phyloP scores from a whole-genome alignment of 2,888 invertebrate species.

The Tenthredo amoena region DNA sequence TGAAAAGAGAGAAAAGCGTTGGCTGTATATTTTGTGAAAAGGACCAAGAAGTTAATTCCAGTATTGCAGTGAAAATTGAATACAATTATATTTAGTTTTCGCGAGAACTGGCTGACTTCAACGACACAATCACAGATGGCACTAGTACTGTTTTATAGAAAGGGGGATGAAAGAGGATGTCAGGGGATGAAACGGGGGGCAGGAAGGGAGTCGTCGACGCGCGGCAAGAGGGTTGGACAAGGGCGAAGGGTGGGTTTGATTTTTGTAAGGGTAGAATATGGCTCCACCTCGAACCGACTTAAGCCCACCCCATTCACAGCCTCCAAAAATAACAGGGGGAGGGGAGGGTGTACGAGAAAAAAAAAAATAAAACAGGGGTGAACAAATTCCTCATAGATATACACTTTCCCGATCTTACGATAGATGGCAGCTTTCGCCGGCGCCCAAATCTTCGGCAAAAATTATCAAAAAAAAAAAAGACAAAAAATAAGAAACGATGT shows the following conservation, averaged over 20 bases:
- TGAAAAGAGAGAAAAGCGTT: too few relatives aligned
- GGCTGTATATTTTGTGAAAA: too few relatives aligned
- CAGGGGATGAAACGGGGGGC: background rate
- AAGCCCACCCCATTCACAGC: slow-evolving; percentile 45
- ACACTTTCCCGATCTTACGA: slow-evolving; percentile 64
- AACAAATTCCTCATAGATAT: slow-evolving; percentile 65
- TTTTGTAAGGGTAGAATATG: slow-evolving; percentile 39
- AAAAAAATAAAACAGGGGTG: slow-evolving; percentile 64
- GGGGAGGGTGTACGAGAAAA: background rate
- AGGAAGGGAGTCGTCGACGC: slow-evolving; percentile 17
- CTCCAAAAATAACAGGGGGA: slow-evolving; percentile 3
- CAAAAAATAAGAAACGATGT: background rate
- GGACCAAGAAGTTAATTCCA: too few relatives aligned
- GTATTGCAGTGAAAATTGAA: too few relatives aligned
- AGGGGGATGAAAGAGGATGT: slow-evolving; percentile 26
- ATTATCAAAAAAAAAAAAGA: background rate
- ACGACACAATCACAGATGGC: slow-evolving; percentile 45
- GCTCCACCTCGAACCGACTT: slow-evolving; percentile 47
- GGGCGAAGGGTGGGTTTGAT: slow-evolving; percentile 34
- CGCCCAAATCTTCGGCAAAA: background rate
- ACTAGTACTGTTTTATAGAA: background rate
- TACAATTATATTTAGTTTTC: background rate
- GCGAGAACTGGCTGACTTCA: background rate
- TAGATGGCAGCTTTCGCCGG: slow-evolving; percentile 66
- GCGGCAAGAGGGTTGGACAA: slow-evolving; percentile 31